A percentile compares a stretch with the other conserved stretches of the same genome.
Conservation (phyloP, 2,888 invertebrate genomes). For the Drosophila monieri region DNA sequence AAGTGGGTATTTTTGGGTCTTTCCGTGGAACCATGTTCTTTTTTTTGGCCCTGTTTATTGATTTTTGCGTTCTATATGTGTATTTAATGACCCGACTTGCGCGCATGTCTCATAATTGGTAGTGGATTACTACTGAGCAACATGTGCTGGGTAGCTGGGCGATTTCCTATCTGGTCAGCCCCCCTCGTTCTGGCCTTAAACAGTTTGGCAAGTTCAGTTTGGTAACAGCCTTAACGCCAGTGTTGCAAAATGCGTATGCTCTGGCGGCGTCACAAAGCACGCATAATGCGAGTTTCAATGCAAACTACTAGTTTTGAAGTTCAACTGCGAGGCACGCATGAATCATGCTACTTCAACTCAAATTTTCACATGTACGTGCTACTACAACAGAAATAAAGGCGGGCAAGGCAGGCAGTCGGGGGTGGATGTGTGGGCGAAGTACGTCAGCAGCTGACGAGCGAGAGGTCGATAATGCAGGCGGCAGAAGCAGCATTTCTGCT, state of each 20-base stretch:
- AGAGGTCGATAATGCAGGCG: conserved; percentile 1
- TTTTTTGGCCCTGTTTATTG: conserved; percentile 21
- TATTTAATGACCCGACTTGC: conserved; percentile 23
- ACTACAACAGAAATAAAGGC: conserved; percentile 28
- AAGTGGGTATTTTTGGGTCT: conserved; percentile 14
- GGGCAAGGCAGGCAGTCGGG: neutral
- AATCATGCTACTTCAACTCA: conserved; percentile 60
- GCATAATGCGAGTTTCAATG: conserved; percentile 44
- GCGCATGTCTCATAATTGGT: conserved; percentile 40
- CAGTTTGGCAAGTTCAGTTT: conserved; percentile 20
- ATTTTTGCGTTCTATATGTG: conserved; percentile 48
- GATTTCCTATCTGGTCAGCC: neutral
- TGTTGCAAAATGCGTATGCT: conserved; percentile 28
- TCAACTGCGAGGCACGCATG: conserved; percentile 50
- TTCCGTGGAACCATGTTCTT: conserved; percentile 34
- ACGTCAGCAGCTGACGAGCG: conserved; percentile 40
- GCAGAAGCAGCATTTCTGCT: conserved; percentile 12
- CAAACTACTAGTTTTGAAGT: conserved; percentile 64
- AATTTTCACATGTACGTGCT: conserved; percentile 62
- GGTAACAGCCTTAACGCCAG: conserved; percentile 7
- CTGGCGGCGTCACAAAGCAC: neutral
- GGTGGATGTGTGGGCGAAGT: conserved; percentile 29
- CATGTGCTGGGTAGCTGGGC: conserved; percentile 20
- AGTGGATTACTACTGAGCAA: conserved; percentile 34
- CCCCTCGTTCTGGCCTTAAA: too few relatives aligned